phyloP scores from a whole-genome alignment of 2,888 invertebrate genomes.

The Melieria crassipennis region DNA sequence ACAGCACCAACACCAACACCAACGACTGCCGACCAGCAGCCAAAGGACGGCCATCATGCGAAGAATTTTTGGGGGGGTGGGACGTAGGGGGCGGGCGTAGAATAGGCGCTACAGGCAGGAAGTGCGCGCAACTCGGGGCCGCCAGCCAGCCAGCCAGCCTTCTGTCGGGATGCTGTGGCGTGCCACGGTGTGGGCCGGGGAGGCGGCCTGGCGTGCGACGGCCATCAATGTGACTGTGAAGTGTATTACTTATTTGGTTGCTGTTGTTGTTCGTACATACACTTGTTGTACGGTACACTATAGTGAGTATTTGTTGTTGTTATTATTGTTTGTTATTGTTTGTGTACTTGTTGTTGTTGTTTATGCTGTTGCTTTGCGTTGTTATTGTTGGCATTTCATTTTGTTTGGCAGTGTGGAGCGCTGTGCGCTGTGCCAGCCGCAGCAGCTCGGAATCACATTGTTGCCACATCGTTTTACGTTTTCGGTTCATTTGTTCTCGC shows the following conservation, averaged over 20 bases:
- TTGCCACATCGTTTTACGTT: slow-evolving; percentile 48
- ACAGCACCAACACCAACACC: neutral
- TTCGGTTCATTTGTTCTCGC: slow-evolving; percentile 56
- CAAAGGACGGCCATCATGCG: neutral
- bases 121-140: no score
- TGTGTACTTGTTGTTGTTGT: no score
- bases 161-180: neutral
- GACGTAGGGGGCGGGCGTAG: no score
- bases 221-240: slow-evolving; percentile 13
- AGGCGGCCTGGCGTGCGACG: neutral
- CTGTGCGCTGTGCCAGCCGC: slow-evolving; percentile 24
- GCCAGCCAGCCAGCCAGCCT: no score
- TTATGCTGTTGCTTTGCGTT: no score
- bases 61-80: no score
- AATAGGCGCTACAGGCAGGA: no score
- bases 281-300: slow-evolving; percentile 19
- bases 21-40: neutral
- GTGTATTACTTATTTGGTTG: slow-evolving; percentile 16
- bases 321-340: no score
- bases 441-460: slow-evolving; percentile 27
- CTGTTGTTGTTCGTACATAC: slow-evolving; percentile 22
- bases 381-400: neutral
- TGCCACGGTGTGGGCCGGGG: neutral
- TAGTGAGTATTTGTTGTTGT: no score
- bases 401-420: slow-evolving; percentile 21